Conservation (phyloP, 2,888 invertebrate species). For the Uloborus plumipes region DNA sequence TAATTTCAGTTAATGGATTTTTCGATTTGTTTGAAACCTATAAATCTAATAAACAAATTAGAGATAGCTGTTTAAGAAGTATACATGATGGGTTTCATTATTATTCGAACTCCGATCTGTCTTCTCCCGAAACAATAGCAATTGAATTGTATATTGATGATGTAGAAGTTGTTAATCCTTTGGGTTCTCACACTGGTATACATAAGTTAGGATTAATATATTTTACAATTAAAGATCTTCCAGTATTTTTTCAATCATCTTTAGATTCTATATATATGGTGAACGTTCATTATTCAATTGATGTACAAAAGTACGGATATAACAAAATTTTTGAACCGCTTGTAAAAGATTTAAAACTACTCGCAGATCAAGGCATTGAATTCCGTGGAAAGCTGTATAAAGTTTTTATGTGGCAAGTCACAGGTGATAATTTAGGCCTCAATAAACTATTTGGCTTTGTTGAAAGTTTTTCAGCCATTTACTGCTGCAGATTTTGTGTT, state of each 20-base stretch:
- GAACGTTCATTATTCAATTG: constrained; percentile 21
- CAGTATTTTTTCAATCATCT: constrained; percentile 12
- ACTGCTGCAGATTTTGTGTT: constrained; percentile 8
- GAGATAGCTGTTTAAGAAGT: constrained; percentile 1
- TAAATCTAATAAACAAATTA: neutral
- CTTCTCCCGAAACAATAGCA: constrained; percentile 14
- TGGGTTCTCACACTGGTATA: constrained; percentile 22
- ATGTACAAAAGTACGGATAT: constrained; percentile 23
- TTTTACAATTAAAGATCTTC: constrained; percentile 28
- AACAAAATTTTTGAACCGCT: constrained; percentile 17
- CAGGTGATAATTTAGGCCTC: constrained; percentile 6
- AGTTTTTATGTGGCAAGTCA: neutral
- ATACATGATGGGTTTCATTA: constrained; percentile 23
- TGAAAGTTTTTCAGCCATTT: constrained; percentile 5
- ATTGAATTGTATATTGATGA: constrained; percentile 32
- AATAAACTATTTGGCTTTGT: constrained; percentile 3
- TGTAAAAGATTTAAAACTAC: constrained; percentile 20
- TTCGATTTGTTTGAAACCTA: neutral
- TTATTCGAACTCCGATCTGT: constrained; percentile 9
- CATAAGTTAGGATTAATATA: constrained; percentile 27
- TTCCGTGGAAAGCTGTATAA: neutral
- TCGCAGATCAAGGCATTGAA: constrained; percentile 1
- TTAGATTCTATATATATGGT: constrained; percentile 16
- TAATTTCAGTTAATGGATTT: neutral
- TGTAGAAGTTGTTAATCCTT: constrained; percentile 18